Evolutionary conservation across 2,113 vertebrate genomes (phyloP).

Genomic region (Percina caprodes): DNA sequence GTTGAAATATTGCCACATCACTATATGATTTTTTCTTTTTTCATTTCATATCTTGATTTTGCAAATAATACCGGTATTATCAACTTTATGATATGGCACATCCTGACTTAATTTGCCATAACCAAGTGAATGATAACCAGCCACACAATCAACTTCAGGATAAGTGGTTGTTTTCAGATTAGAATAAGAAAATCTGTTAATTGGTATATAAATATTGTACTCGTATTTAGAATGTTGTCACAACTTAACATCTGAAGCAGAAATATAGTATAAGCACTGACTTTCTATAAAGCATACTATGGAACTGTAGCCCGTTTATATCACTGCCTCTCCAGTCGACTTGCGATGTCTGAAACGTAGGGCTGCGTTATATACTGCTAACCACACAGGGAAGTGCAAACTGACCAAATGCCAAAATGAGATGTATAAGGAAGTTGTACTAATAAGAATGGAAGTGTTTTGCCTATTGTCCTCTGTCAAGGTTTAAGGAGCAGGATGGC

Average conservation of each 20-base stretch:
- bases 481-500: background rate
- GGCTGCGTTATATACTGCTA: too few species aligned
- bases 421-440: background rate
- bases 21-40: too few species aligned
- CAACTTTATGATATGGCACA: too few species aligned
- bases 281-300: background rate
- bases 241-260: background rate
- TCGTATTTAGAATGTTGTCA: background rate
- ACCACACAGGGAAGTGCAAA: too few species aligned
- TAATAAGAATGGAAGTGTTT: slow-evolving; percentile 6
- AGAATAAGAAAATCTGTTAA: background rate
- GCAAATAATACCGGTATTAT: too few species aligned
- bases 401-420: background rate
- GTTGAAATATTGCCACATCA: too few species aligned
- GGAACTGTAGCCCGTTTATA: too few species aligned
- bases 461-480: background rate
- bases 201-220: background rate
- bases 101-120: too few species aligned
- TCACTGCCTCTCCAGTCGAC: too few species aligned
- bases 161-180: background rate
- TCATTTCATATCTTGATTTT: too few species aligned
- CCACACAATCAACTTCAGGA: background rate
- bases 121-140: background rate
- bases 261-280: background rate
- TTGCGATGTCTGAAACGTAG: too few species aligned